Evolutionary conservation across 2,113 vertebrate genomes (phyloP).

Genomic region (Plecturocebus donacophilus): DNA sequence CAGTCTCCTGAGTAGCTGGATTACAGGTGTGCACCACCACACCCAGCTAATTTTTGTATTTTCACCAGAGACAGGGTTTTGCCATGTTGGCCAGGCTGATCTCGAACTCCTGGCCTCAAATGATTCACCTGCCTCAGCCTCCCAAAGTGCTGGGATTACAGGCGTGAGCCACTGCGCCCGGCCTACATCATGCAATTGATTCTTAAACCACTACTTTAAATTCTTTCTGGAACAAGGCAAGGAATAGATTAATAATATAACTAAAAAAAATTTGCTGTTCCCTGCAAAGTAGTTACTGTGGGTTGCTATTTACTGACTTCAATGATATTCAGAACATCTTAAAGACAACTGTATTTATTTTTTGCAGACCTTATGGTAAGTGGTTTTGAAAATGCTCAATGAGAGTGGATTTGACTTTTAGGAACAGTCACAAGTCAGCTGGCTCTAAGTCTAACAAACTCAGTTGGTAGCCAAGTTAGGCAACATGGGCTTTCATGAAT

Average conservation of each 20-base stretch:
- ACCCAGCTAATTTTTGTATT: too few species aligned
- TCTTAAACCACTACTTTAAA: slow-evolving; percentile 27
- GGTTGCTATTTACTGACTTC: background rate
- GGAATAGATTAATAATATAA: background rate
- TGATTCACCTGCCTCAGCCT: too few species aligned
- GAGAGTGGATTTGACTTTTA: background rate
- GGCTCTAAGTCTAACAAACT: background rate
- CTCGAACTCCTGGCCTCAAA: too few species aligned
- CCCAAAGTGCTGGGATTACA: too few species aligned
- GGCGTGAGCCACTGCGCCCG: too few species aligned
- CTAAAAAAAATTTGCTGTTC: background rate
- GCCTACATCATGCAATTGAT: background rate
- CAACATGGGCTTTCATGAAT: background rate
- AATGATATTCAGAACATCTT: background rate
- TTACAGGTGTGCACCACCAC: too few species aligned
- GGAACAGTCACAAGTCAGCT: background rate
- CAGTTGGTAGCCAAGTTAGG: background rate
- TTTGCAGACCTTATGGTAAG: background rate
- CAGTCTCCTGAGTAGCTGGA: too few species aligned
- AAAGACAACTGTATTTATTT: background rate
- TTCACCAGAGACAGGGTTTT: too few species aligned
- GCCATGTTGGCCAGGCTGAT: too few species aligned
- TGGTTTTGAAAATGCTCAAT: slow-evolving; percentile 15
- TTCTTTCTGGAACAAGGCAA: slow-evolving; percentile 26
- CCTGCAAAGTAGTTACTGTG: background rate